Evolutionary conservation across 2,797 vertebrate species (phyloP).

Genomic region (Catostomus latipinnis): DNA sequence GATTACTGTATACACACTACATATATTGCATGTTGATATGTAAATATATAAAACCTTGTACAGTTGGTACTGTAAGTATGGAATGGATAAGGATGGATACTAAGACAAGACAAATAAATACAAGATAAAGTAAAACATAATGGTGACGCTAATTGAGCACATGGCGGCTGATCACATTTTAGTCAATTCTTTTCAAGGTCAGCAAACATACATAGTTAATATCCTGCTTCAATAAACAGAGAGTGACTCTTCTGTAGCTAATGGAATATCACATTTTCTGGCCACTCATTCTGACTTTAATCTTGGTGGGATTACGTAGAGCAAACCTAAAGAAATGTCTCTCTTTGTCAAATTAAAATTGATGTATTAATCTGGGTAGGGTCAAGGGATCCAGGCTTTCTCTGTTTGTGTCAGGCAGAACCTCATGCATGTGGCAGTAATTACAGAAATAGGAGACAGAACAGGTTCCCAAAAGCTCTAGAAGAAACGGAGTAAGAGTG

Average conservation of each 20-base stretch:
- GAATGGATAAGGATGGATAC: too few relatives aligned
- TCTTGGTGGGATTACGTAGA: constrained; percentile 45
- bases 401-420: constrained; percentile 67
- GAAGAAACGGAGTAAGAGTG: constrained; percentile 60
- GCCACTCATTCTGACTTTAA: constrained; percentile 33
- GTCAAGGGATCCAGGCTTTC: constrained; percentile 37
- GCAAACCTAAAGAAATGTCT: constrained; percentile 40
- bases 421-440: constrained; percentile 85
- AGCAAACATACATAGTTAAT: constrained; percentile 34
- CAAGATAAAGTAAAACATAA: neutral
- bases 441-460: constrained; percentile 83
- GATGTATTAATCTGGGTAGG: constrained; percentile 42
- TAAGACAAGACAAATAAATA: neutral
- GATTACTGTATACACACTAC: too few relatives aligned
- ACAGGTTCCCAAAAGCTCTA: constrained; percentile 80
- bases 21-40: too few relatives aligned
- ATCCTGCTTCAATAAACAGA: constrained; percentile 30
- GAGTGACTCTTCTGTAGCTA: constrained; percentile 22
- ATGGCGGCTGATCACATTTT: constrained; percentile 29
- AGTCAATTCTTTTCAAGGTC: constrained; percentile 52
- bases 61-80: too few relatives aligned
- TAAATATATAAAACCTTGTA: too few relatives aligned
- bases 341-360: constrained; percentile 43
- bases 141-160: constrained; percentile 29
- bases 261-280: constrained; percentile 45